Conservation (phyloP, 2,113 vertebrate species). For the Microcebus lehilahytsara region DNA sequence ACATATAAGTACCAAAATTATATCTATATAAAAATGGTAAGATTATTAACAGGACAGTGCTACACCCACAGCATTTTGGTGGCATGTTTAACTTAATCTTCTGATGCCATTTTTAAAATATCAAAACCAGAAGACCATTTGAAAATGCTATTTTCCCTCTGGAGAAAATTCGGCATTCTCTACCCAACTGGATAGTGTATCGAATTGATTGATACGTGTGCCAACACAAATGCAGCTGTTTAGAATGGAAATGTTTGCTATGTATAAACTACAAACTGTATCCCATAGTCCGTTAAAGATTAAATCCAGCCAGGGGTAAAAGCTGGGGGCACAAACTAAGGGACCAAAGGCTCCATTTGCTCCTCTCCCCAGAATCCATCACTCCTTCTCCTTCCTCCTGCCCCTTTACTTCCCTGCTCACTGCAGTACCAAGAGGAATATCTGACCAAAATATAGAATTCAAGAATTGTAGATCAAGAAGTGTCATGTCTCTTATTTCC, state of each 20-base stretch:
- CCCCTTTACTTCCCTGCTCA: neutral
- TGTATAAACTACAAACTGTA: neutral
- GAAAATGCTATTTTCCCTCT: neutral
- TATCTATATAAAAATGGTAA: neutral
- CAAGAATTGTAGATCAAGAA: neutral
- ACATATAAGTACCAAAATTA: neutral
- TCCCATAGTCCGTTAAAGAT: neutral
- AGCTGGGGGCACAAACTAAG: neutral
- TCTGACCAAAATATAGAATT: neutral
- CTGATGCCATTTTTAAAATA: neutral
- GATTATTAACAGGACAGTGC: neutral
- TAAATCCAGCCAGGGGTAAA: neutral
- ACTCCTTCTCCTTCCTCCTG: neutral
- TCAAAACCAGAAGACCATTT: conserved; percentile 26
- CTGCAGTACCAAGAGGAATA: neutral
- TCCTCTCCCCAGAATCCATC: neutral
- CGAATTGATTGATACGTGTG: neutral
- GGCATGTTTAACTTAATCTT: neutral
- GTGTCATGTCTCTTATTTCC: neutral
- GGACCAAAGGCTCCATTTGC: neutral
- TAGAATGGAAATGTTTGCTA: neutral
- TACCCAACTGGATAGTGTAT: neutral
- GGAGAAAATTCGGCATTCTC: neutral
- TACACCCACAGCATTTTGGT: neutral
- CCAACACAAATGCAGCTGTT: conserved; percentile 38